Base-by-base conservation (phyloP, 92 coral and sea anemone species). In the Hydrozoanthus gracilis region DNA sequence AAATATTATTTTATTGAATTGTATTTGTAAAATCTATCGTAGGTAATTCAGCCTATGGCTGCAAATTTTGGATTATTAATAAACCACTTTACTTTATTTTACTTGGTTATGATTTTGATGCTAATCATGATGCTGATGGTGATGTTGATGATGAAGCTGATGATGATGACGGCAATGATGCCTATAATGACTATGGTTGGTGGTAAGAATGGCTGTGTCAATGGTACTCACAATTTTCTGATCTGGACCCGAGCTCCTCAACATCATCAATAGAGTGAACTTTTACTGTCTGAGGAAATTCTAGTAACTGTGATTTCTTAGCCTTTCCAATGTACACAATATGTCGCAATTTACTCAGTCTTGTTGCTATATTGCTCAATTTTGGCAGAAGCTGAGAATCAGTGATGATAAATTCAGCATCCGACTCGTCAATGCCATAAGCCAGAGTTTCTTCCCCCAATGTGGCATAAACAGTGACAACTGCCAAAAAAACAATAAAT, bases 391-490 rank as follows among this genome's bases (percentile, higher is more conserved):
- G 95, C 8, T 92, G 88, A 2, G 90, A 93, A 89, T 96, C 99
- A 7, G 98, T 91, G 86, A 96, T 89, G 75, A 96, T 93, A 79
- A 95, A 92, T 55, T 91, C 80, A 4, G 95, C 98, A 44, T 96
- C 99, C 77, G 98, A 87, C 82, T 96, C 96, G 76, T 95, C 93
- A 82, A 96, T 95, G 16, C 95, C 99, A 89, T 96, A 93, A 44
- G 83, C 91, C 13, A 96, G 84, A 16, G 98, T 97, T 77, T 95
- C 99, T 27, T 95, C 99, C 10, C 99, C 99, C 51, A 96, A 93
- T 8, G 99, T 96, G 16, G 99, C 93, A 75, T 96, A 96, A 51
- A 96, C 92, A 54, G 99, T 96, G 51, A 92, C 98, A 89, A 96
- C 99, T 96, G 76, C 65, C 11, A 50, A 77, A 20, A 71, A 54